Percentiles rank a stretch among this genome's conserved stretches.
phyloP scores from a whole-genome alignment of 2,888 invertebrate species.

The Diadegma fenestrale region DNA sequence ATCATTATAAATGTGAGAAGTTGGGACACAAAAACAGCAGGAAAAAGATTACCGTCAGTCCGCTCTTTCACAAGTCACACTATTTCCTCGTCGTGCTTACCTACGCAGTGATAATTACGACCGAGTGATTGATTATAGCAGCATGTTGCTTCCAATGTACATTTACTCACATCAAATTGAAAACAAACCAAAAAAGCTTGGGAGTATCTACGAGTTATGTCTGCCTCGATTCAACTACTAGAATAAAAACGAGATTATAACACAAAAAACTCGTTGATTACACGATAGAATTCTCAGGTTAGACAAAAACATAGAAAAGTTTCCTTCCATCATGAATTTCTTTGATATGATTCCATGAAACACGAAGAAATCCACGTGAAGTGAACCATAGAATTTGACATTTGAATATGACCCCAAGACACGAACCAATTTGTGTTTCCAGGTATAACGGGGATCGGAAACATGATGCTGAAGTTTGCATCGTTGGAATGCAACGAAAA shows the following conservation, averaged over 20 bases:
- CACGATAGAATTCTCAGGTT: background rate
- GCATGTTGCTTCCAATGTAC: conserved; percentile 1
- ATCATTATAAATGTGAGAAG: background rate
- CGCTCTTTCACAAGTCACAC: background rate
- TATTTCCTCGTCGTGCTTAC: background rate
- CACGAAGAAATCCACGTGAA: background rate
- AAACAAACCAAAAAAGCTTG: background rate
- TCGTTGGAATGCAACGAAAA: too few relatives aligned
- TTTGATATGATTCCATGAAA: background rate
- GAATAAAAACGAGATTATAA: background rate
- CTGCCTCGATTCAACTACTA: background rate
- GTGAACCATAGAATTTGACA: background rate
- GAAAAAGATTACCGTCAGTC: background rate
- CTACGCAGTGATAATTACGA: conserved; percentile 6
- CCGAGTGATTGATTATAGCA: conserved; percentile 16
- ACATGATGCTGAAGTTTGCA: too few relatives aligned
- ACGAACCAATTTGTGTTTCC: background rate
- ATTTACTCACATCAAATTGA: conserved; percentile 7
- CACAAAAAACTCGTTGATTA: background rate
- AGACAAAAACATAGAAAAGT: background rate
- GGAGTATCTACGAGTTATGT: background rate
- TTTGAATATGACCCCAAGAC: background rate
- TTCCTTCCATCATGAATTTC: background rate
- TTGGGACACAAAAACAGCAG: background rate
- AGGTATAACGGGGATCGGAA: background rate